Conservation (phyloP, 2,113 vertebrate genomes). For the Anoplopoma fimbria region DNA sequence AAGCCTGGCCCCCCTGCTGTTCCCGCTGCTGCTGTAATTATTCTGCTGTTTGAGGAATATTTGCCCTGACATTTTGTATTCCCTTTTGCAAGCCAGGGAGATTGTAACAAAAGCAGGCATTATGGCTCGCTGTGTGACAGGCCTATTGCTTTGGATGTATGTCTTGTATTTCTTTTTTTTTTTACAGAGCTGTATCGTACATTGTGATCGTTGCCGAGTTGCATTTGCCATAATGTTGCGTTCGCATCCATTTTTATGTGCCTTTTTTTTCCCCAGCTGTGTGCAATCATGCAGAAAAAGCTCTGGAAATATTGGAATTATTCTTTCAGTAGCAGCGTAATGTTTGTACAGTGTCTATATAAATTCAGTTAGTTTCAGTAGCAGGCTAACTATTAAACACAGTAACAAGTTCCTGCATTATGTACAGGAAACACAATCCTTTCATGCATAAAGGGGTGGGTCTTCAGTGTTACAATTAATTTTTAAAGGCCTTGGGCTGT, state of each 20-base stretch:
- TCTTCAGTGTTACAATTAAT: not conserved
- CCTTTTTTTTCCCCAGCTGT: not conserved
- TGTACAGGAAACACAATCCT: not conserved
- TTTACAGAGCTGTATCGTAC: conserved; percentile 27
- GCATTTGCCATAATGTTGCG: conserved; percentile 36
- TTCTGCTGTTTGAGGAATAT: conserved; percentile 76
- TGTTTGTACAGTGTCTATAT: not conserved
- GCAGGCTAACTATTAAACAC: not conserved
- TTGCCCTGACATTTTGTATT: conserved; percentile 78
- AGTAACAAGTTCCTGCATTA: no score
- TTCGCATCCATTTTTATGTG: not conserved
- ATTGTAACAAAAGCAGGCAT: conserved; percentile 77
- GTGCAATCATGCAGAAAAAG: conserved; percentile 16
- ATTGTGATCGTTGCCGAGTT: conserved; percentile 42
- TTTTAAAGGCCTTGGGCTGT: not conserved
- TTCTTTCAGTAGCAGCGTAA: not conserved
- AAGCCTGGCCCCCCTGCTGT: conserved; percentile 54
- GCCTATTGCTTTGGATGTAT: conserved; percentile 69
- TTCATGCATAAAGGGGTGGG: not conserved
- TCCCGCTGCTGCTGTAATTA: conserved; percentile 70
- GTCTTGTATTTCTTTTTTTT: conserved; percentile 42
- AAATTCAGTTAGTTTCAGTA: not conserved
- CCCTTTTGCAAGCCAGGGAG: conserved; percentile 66
- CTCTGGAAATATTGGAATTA: not conserved
- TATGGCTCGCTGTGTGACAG: conserved; percentile 58